Evolutionary conservation across 2,113 vertebrate genomes (phyloP).

Genomic region (Oncorhynchus clarkii): DNA sequence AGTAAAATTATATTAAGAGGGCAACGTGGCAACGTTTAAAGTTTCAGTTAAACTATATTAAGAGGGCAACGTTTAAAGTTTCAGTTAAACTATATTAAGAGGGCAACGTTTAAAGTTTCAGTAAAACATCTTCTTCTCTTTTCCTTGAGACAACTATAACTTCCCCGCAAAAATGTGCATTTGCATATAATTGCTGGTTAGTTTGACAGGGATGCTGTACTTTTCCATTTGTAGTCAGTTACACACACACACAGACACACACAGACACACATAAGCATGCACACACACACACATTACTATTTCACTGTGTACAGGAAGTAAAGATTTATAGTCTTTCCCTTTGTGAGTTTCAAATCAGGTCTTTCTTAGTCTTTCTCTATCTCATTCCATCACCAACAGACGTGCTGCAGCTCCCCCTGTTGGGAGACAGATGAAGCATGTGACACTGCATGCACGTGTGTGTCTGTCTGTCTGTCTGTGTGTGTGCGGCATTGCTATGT

Average conservation of each 20-base stretch:
- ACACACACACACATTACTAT: not conserved
- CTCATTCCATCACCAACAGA: conserved; percentile 51
- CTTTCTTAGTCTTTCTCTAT: not conserved
- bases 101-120: no score
- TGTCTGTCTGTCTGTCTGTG: not conserved
- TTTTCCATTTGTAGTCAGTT: conserved; percentile 37
- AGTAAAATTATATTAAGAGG: no score
- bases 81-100: no score
- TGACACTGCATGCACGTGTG: conserved; percentile 46
- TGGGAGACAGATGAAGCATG: conserved; percentile 77
- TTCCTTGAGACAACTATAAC: not conserved
- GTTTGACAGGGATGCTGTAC: conserved; percentile 16
- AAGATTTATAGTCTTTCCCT: not conserved
- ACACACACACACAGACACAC: not conserved
- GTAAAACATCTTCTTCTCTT: not conserved
- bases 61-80: no score
- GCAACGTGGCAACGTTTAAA: no score
- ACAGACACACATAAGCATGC: not conserved
- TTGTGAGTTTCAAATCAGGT: not conserved
- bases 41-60: no score
- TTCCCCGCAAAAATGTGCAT: conserved; percentile 57
- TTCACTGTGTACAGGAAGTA: not conserved
- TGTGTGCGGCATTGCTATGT: conserved; percentile 21
- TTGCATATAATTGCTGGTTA: conserved; percentile 60
- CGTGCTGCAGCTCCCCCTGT: conserved; percentile 72